Evolutionary conservation across 2,888 invertebrate species (phyloP).

Genomic region (Drosophila tanythrix): DNA sequence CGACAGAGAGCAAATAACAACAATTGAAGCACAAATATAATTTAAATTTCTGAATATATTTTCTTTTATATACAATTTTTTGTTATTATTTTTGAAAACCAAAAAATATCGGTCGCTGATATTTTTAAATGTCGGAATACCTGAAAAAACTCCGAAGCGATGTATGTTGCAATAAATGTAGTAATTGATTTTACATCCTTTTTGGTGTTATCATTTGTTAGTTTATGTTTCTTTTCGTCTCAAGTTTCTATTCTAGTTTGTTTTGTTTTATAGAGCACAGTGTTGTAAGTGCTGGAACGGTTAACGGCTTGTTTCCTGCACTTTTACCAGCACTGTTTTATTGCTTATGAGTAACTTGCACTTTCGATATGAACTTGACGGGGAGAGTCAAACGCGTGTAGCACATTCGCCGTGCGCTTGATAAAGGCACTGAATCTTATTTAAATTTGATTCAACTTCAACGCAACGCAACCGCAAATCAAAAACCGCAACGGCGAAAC

Average conservation of each 20-base stretch:
- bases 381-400: slow-evolving; percentile 11
- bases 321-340: slow-evolving; percentile 41
- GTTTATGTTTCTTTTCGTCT: background rate
- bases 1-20: background rate
- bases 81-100: background rate
- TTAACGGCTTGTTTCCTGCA: slow-evolving; percentile 12
- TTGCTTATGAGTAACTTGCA: slow-evolving; percentile 31
- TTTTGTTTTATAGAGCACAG: slow-evolving; percentile 24
- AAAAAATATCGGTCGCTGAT: background rate
- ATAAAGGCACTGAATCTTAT: slow-evolving; percentile 67
- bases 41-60: slow-evolving; percentile 13
- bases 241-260: slow-evolving; percentile 20
- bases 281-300: slow-evolving; percentile 28
- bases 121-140: slow-evolving; percentile 14
- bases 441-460: slow-evolving; percentile 61
- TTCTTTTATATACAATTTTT: background rate
- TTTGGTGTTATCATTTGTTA: slow-evolving; percentile 15
- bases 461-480: slow-evolving; percentile 56
- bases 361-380: slow-evolving; percentile 32
- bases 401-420: slow-evolving; percentile 31
- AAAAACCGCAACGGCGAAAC: slow-evolving; percentile 66
- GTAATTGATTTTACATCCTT: slow-evolving; percentile 7
- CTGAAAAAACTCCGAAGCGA: slow-evolving; percentile 10
- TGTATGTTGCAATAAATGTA: slow-evolving; percentile 4
- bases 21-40: slow-evolving; percentile 7